Conservation (phyloP, 2,797 vertebrate species). For the Percopsis omiscomaycus region DNA sequence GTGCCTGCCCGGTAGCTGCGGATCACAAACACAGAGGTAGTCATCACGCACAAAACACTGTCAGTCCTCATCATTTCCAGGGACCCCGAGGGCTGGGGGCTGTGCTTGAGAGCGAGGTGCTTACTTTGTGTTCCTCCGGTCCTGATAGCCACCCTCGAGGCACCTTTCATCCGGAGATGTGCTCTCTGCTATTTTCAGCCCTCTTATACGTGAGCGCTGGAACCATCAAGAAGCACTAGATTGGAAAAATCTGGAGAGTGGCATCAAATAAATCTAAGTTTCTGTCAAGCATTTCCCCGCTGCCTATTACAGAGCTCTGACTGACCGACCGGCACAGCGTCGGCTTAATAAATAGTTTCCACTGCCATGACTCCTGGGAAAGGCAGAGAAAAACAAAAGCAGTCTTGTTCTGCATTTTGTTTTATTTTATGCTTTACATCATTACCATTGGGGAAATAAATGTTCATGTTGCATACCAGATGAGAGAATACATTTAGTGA, state of each 20-base stretch:
- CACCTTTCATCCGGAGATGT: constrained; percentile 68
- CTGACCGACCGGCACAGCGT: constrained; percentile 62
- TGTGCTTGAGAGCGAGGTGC: constrained; percentile 72
- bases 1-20: constrained; percentile 48
- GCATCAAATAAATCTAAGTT: constrained; percentile 69
- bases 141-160: constrained; percentile 75
- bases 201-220: constrained; percentile 57
- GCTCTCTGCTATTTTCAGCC: constrained; percentile 68
- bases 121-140: constrained; percentile 69
- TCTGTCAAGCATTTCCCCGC: constrained; percentile 43
- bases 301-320: constrained; percentile 59
- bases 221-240: constrained; percentile 69
- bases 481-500: constrained; percentile 28
- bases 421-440: constrained; percentile 27
- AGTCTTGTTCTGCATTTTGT: constrained; percentile 49
- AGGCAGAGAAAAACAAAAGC: constrained; percentile 51
- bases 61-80: constrained; percentile 73
- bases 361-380: constrained; percentile 56
- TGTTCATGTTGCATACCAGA: constrained; percentile 34
- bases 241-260: constrained; percentile 72
- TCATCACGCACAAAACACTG: constrained; percentile 70
- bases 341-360: constrained; percentile 71
- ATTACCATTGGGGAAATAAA: constrained; percentile 36
- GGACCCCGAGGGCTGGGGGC: constrained; percentile 60
- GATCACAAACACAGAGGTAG: constrained; percentile 65